phyloP scores from a whole-genome alignment of 2,888 invertebrate species.

The Volucella inanis region DNA sequence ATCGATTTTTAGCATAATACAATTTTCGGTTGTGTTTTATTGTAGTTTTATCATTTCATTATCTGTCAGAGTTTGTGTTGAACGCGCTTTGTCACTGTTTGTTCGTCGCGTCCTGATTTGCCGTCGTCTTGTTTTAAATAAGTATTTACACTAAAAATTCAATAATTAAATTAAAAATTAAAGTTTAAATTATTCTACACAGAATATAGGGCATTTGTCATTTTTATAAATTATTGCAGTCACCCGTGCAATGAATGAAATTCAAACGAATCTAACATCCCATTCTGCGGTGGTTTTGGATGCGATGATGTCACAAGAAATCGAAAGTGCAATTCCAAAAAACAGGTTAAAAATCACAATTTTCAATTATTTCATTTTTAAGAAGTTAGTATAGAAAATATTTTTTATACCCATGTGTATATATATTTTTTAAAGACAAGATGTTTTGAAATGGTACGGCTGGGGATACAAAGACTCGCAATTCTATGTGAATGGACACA shows the following conservation, averaged over 20 bases:
- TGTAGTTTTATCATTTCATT: constrained; percentile 28
- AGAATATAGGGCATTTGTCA: neutral
- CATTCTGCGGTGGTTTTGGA: constrained; percentile 77
- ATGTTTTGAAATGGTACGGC: constrained; percentile 98
- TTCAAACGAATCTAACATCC: constrained; percentile 49
- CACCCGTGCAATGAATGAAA: constrained; percentile 28
- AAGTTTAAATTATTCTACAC: constrained; percentile 12
- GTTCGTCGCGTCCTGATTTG: constrained; percentile 29
- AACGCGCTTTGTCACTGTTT: constrained; percentile 42
- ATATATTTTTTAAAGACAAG: constrained; percentile 88
- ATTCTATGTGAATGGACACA: constrained; percentile 88
- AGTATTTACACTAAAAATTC: constrained; percentile 14
- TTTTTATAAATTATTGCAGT: neutral
- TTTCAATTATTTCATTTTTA: neutral
- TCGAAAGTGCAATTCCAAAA: constrained; percentile 81
- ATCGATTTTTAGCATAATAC: constrained; percentile 68
- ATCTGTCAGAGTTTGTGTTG: constrained; percentile 30
- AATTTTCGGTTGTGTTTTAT: constrained; percentile 52
- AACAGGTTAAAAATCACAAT: constrained; percentile 78
- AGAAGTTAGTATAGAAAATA: neutral
- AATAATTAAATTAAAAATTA: constrained; percentile 15
- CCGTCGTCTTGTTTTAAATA: neutral
- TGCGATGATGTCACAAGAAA: constrained; percentile 78
- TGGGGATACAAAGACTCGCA: constrained; percentile 99
- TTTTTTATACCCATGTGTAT: constrained; percentile 13